Percentiles rank a stretch among this genome's conserved stretches.
These are phyloP conservation scores for Neotoma lepida DNA, from an alignment of 2,113 vertebrate genomes.

Conservation along the genomic window DNA sequence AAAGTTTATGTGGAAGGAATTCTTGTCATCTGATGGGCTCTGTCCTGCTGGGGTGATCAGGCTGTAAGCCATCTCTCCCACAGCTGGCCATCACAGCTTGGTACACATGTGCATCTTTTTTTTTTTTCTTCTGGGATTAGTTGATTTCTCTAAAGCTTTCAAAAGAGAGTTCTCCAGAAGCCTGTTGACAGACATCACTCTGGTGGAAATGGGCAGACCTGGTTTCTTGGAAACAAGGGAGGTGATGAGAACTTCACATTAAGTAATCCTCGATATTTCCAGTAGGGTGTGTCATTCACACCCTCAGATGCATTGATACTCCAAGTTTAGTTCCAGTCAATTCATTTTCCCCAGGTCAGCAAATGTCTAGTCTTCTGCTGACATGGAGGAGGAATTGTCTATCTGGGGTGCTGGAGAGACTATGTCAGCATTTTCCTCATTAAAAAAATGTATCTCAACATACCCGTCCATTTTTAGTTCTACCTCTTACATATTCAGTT, in stretches of 20 bases:
- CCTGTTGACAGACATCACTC: neutral
- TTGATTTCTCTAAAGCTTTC: neutral
- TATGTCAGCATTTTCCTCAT: neutral
- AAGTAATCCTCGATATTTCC: neutral
- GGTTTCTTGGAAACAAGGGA: neutral
- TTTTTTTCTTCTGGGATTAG: neutral
- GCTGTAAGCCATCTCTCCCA: neutral
- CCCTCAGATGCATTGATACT: neutral
- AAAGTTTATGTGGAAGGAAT: neutral
- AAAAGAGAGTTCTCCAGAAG: neutral
- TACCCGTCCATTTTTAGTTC: neutral
- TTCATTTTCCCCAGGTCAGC: neutral
- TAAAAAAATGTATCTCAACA: neutral
- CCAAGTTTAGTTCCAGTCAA: neutral
- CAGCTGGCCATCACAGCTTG: neutral
- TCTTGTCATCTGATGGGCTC: neutral
- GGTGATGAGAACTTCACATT: neutral
- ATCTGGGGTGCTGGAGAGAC: neutral
- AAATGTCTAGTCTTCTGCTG: neutral
- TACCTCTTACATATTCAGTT: neutral
- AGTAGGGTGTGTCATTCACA: neutral
- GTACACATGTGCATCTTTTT: neutral
- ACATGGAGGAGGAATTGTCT: neutral
- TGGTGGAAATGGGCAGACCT: neutral
- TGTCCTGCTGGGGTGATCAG: neutral